A percentile compares a stretch with the other conserved stretches of the same genome.
Conservation (phyloP, 2,797 vertebrate species). For the Acipenser oxyrinchus region DNA sequence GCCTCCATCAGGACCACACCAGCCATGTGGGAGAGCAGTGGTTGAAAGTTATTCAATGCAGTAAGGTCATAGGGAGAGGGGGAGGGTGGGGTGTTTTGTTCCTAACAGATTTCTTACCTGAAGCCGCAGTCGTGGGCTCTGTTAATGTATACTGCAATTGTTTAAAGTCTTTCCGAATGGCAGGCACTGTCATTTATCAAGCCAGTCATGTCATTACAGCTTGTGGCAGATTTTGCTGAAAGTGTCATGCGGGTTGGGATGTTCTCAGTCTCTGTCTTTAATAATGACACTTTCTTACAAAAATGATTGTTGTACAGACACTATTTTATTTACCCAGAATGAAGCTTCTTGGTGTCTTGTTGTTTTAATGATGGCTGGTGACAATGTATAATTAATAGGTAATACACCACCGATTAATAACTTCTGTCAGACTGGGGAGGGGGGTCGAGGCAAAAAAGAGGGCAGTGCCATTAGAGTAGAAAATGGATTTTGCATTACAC, state of each 20-base stretch:
- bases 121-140: neutral
- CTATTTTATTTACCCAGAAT: no score
- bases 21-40: conserved; percentile 2
- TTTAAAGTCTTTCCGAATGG: neutral
- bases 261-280: no score
- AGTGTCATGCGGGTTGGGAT: no score
- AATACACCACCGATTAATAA: conserved; percentile 8
- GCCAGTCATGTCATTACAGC: neutral
- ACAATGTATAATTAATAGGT: conserved; percentile 34
- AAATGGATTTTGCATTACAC: no score
- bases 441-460: neutral
- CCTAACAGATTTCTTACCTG: neutral
- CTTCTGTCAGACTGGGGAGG: neutral
- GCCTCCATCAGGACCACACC: conserved; percentile 10
- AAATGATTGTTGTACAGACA: no score
- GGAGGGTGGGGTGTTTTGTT: no score
- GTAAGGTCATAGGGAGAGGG: conserved; percentile 6
- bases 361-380: conserved; percentile 15
- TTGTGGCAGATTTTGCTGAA: neutral
- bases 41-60: neutral
- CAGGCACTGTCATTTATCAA: neutral
- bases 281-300: no score
- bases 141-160: neutral
- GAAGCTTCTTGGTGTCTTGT: no score
- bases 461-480: no score